Conservation (phyloP, 1,140 invertebrate species). For the Phymastichus coffea region DNA sequence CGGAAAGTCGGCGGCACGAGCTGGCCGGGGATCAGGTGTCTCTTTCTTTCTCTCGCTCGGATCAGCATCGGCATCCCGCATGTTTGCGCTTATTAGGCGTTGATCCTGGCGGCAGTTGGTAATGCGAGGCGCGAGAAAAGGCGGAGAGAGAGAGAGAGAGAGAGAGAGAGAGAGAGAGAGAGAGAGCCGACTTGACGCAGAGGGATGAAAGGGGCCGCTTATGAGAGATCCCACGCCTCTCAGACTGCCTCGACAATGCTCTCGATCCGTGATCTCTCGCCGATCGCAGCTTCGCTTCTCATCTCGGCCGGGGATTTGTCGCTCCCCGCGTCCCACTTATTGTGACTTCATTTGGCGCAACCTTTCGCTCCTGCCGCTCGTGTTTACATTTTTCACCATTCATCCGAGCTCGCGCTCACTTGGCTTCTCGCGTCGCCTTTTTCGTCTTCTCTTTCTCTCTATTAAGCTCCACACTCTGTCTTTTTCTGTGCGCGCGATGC, state of each 20-base stretch:
- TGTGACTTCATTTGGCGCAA: constrained; percentile 49
- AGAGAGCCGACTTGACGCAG: constrained; percentile 21
- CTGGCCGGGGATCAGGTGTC: constrained; percentile 11
- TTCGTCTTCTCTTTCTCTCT: background rate
- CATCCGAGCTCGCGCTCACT: constrained; percentile 13
- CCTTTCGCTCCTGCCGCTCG: constrained; percentile 14
- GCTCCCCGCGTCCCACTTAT: constrained; percentile 43
- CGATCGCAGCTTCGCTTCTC: no score
- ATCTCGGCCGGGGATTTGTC: constrained; percentile 26
- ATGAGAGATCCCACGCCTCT: constrained; percentile 42
- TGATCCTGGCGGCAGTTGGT: background rate
- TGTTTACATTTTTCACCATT: constrained; percentile 27
- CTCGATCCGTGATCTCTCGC: constrained; percentile 38
- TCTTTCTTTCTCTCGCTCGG: no score
- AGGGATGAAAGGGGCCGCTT: constrained; percentile 47
- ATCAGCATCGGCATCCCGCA: no score
- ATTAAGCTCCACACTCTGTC: background rate
- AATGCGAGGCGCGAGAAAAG: background rate
- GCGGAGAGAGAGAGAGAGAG: no score
- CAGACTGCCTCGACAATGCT: constrained; percentile 35
- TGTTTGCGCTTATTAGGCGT: no score
- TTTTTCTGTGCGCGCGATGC: background rate
- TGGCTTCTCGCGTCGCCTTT: background rate
- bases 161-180: constrained; percentile 15
- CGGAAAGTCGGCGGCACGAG: no score